These are phyloP conservation scores for Heliconius melpomene DNA, from an alignment of 1,140 invertebrate genomes.

Conservation along the genomic window DNA sequence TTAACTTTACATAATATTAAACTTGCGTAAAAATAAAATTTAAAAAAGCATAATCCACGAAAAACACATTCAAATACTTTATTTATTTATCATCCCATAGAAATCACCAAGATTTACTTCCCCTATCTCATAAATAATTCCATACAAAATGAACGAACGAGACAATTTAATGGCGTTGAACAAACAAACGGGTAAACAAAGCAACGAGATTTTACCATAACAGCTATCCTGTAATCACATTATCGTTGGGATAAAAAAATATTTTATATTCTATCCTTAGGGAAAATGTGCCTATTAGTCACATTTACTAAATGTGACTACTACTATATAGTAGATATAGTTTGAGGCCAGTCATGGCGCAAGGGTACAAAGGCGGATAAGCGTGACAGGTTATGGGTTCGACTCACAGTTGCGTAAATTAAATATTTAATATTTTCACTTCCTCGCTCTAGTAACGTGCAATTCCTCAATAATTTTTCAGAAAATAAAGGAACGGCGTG, in stretches of 20 bases:
- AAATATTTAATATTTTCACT: too few species aligned
- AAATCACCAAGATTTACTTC: neutral
- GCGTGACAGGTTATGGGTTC: too few species aligned
- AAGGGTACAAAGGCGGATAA: too few species aligned
- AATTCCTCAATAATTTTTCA: too few species aligned
- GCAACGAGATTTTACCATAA: conserved; percentile 24
- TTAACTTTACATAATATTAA: too few species aligned
- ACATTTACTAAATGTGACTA: neutral
- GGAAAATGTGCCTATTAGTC: neutral
- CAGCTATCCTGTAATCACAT: conserved; percentile 35
- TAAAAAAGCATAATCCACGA: too few species aligned
- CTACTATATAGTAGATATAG: too few species aligned
- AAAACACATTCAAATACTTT: conserved; percentile 5
- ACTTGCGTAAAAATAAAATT: too few species aligned
- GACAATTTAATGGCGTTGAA: conserved; percentile 9
- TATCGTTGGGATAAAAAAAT: conserved; percentile 35
- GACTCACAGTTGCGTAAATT: too few species aligned
- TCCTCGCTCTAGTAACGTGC: too few species aligned
- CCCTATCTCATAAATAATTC: conserved; percentile 13
- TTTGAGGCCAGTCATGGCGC: too few species aligned
- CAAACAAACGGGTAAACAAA: conserved; percentile 15
- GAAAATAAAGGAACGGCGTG: too few species aligned
- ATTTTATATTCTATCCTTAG: neutral
- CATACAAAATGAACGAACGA: neutral
- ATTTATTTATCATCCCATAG: neutral